Conservation (phyloP, 1,140 invertebrate genomes). For the Lucilia sericata region DNA sequence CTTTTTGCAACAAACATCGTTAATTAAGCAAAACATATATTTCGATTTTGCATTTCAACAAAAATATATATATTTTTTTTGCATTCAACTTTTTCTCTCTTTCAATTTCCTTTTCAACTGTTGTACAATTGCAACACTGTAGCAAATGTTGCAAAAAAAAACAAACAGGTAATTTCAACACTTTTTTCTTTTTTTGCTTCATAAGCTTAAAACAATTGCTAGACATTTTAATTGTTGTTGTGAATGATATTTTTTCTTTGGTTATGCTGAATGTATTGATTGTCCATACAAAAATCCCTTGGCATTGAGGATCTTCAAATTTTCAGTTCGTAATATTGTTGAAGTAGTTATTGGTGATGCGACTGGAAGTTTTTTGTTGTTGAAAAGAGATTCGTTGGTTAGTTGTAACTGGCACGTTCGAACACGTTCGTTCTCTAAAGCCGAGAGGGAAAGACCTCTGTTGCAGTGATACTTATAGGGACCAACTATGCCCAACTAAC, state of each 20-base stretch:
- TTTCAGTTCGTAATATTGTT: slow-evolving; percentile 34
- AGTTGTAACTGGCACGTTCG: too few relatives aligned
- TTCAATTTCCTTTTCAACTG: background rate
- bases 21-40: slow-evolving; percentile 45
- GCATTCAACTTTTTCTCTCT: background rate
- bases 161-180: background rate
- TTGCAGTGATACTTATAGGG: too few relatives aligned
- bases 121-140: slow-evolving; percentile 3
- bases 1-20: slow-evolving; percentile 40
- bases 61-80: background rate
- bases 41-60: slow-evolving; percentile 45
- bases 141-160: background rate
- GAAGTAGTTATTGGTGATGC: slow-evolving; percentile 4
- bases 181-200: background rate
- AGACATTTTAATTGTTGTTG: background rate
- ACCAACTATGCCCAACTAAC: too few relatives aligned
- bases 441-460: too few relatives aligned
- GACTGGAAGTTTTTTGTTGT: too few relatives aligned
- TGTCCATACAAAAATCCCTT: slow-evolving; percentile 20
- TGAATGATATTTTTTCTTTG: too few relatives aligned
- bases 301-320: slow-evolving; percentile 31
- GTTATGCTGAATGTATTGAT: too few relatives aligned
- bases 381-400: too few relatives aligned
- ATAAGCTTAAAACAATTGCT: background rate
- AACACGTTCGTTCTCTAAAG: too few relatives aligned